Evolutionary conservation across 2,113 vertebrate genomes (phyloP).

Genomic region (Gobio gobio): DNA sequence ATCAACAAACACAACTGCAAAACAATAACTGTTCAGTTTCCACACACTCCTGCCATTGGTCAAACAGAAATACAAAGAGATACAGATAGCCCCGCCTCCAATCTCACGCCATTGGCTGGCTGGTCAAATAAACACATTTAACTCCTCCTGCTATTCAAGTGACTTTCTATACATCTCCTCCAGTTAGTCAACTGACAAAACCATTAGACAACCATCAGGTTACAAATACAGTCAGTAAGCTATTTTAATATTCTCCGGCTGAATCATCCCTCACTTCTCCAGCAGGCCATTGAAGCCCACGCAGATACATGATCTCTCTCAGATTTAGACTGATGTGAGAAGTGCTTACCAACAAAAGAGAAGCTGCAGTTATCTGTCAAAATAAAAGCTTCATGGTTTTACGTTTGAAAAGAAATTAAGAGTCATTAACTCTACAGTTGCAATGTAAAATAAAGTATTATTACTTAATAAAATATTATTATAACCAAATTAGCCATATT

Average conservation of each 20-base stretch:
- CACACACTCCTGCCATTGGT: background rate
- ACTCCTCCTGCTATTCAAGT: background rate
- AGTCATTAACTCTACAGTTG: background rate
- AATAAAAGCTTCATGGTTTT: background rate
- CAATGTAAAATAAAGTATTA: background rate
- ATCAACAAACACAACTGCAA: no score
- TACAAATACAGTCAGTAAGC: background rate
- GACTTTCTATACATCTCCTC: background rate
- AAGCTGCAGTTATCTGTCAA: background rate
- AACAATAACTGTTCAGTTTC: no score
- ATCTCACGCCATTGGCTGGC: background rate
- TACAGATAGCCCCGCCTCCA: background rate
- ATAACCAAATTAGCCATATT: background rate
- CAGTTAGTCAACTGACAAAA: background rate
- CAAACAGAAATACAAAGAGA: background rate
- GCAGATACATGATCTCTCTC: background rate
- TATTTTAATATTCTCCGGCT: background rate
- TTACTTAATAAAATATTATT: background rate
- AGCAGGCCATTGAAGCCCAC: background rate
- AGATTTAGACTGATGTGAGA: background rate
- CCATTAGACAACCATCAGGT: background rate
- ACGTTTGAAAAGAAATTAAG: background rate
- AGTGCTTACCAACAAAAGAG: background rate
- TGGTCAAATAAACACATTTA: background rate
- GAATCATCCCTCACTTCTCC: background rate